Evolutionary conservation across 2,888 invertebrate genomes (phyloP).

Genomic region (Apoda limacodes): DNA sequence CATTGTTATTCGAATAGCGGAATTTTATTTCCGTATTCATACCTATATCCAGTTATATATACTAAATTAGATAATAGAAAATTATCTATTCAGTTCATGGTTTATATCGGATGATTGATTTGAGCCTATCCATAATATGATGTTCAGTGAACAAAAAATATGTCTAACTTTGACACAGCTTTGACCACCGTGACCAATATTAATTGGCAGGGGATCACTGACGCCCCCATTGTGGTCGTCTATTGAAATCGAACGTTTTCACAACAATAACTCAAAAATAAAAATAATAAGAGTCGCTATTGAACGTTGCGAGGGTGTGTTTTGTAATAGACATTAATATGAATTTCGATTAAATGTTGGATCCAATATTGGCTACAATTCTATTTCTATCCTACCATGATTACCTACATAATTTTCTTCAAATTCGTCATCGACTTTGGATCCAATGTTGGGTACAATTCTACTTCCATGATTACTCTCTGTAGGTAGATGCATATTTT

Average conservation of each 20-base stretch:
- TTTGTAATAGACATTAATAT: conserved; percentile 31
- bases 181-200: conserved; percentile 61
- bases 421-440: too few relatives aligned
- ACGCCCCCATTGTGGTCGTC: conserved; percentile 35
- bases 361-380: conserved; percentile 1
- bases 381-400: too few relatives aligned
- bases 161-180: conserved; percentile 49
- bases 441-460: too few relatives aligned
- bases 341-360: conserved; percentile 23
- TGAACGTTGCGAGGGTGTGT: conserved; percentile 51
- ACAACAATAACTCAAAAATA: conserved; percentile 43
- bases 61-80: too few relatives aligned
- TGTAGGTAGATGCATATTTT: too few relatives aligned
- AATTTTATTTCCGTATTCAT: conserved; percentile 5
- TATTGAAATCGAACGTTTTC: conserved; percentile 46
- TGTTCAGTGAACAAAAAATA: conserved; percentile 33
- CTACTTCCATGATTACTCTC: too few relatives aligned
- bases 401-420: too few relatives aligned
- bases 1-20: too few relatives aligned
- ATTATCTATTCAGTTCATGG: too few relatives aligned
- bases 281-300: conserved; percentile 52
- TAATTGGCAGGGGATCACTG: conserved; percentile 64
- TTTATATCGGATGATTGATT: conserved; percentile 31
- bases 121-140: conserved; percentile 28
- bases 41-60: conserved; percentile 4